Base-by-base conservation (phyloP, 2,797 vertebrate species). In the Rhinoraja longicauda region DNA sequence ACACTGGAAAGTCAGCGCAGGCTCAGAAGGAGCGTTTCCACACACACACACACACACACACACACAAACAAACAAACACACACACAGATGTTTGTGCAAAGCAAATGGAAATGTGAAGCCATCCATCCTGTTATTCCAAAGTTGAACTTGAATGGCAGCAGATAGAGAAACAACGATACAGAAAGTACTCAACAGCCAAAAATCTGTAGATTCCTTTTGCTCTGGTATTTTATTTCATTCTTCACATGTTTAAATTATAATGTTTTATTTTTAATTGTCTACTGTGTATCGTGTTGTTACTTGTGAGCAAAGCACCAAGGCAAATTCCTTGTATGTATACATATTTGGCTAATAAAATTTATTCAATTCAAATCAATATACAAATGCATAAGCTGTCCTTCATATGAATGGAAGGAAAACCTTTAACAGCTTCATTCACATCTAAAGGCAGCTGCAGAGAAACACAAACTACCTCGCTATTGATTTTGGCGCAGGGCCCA, bases 351-450 rank as follows among this genome's bases (percentile, higher is more conserved):
- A 53, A 53, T 53, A 53, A 5, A 53, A 53, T 53, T 53, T 53
- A 53, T 53, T 53, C 45, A 53, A 5, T 53, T 53, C 45, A 53
- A 53, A 53, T 53, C 45, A 53, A 57, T 75, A 92, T 21, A n/a
- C 17, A 26, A 92, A 92, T 29, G 26, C 70, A 39, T 73, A 92
- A 75, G 67, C 70, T 73, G 24, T 92, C 90, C 90, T 15, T 70
- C 90, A 73, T 92, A 26, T 92, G 90, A 92, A 92, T 92, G 72
- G 90, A 92, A 92, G 90, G 90, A 92, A 92, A 75, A 24, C 70
- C 90, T 73, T 92, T 92, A 73, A 75, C 70, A 92, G 90, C 39
- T 92, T 75, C 90, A 75, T 92, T 92, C 90, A 92, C 90, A 75
- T 92, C 90, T 53, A 53, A 73, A 75, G 90, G 90, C 90, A 92